Percentiles rank a stretch among this genome's conserved stretches.
phyloP scores from a whole-genome alignment of 2,888 invertebrate species.

The Onchidella celtica region DNA sequence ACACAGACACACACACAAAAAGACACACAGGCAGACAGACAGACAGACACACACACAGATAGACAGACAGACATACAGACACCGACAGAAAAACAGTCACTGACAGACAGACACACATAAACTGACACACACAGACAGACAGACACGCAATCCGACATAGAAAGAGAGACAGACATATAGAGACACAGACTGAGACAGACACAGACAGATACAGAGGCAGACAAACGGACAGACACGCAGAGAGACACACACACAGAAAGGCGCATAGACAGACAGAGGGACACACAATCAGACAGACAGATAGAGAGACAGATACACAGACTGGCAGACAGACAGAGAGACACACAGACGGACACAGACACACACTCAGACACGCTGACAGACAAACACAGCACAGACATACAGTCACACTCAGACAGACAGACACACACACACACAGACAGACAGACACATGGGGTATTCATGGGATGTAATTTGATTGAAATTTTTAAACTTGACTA shows the following conservation, averaged over 20 bases:
- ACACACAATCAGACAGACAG: neutral
- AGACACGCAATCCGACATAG: too few relatives aligned
- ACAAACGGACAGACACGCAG: neutral
- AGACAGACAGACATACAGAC: neutral
- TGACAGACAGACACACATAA: neutral
- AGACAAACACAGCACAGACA: too few relatives aligned
- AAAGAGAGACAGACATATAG: neutral
- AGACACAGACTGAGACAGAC: neutral
- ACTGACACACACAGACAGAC: neutral
- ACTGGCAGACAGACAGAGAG: neutral
- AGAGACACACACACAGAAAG: neutral
- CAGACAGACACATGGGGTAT: too few relatives aligned
- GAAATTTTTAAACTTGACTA: too few relatives aligned
- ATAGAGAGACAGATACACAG: neutral
- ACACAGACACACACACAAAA: neutral
- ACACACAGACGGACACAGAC: neutral
- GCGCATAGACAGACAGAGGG: neutral
- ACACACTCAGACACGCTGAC: neutral
- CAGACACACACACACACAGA: too few relatives aligned
- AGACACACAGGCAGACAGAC: neutral
- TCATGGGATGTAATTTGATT: too few relatives aligned
- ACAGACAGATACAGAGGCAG: neutral
- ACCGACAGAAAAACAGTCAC: neutral
- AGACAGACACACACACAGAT: neutral
- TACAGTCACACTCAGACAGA: too few relatives aligned